Evolutionary conservation across 1,140 invertebrate genomes (phyloP), one percentile per base, ranked within the genome.

Genomic region (Chironomus tepperi): DNA sequence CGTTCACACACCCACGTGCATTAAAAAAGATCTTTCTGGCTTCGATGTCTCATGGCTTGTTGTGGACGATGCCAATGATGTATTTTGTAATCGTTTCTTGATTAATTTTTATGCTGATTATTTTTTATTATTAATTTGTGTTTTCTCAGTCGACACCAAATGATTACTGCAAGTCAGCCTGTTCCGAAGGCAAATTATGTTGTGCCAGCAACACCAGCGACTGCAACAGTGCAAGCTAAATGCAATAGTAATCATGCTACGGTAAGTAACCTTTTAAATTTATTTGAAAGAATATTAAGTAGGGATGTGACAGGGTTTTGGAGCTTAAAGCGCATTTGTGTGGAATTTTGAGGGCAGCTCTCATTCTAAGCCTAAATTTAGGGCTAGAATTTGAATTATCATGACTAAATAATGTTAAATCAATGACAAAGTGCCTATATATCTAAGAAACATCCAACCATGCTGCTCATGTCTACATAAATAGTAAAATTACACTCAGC

Each of bases 1-100:
- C n/a, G 47, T 57, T 57, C 47, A 57, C 47, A 57, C 47, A 57
- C 47, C 47, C 47, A 57, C 47, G 47, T 57, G 10, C n/a, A n/a
- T 10, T 47, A 8, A 57, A 12, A n/a, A 57, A 57, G 3, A 15
- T 57, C n/a, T n/a, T 57, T 57, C 12, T n/a, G n/a, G 5, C 12
- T 10, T 1, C 2, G 9, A 47, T 47, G 43, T 47, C 15, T 34
- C 24, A 34, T 34, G 24, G 43, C 15, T 43, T 47, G 43, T 15
- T 47, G 8, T 47, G 15, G 15, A 47, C 8, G 15, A 47, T 2
- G 2, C 15, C 43, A 47, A 47, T 34, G 24, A 34, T 34, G 15
- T 3, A 15, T 47, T 47, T 10, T 47, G 9, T 3, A 47, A 47
- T 47, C 8, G 2, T 47, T 47, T 10, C 9, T 47, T 10, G 43